Evolutionary conservation across 1,140 invertebrate species (phyloP), one percentile per base, ranked within the genome.

Genomic region (Octopus bimaculoides): DNA sequence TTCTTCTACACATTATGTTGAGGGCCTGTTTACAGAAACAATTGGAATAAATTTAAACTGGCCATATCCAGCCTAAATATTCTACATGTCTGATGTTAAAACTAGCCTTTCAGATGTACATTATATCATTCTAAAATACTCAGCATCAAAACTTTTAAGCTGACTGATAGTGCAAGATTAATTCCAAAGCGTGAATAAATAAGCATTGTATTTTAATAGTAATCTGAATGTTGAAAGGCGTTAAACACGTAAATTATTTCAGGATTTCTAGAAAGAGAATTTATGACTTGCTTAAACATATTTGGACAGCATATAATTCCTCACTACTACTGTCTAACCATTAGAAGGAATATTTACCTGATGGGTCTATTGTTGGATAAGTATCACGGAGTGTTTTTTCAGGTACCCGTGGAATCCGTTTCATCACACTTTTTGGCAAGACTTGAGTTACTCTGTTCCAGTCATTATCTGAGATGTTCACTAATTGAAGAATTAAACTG

Each of bases 391-490:
- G 52, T 17, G 78, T 52, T 75, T 41, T 74, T 75, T 80, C 80
- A 8, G 81, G 81, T 20, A 74, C 17, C 56, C 75, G 77, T 26
- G 81, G 73, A n/a, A 76, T 54, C 14, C 77, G 78, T 53, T 78
- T 54, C 12, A 85, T 79, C 52, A 85, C 80, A 75, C 78, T 81
- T 17, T 78, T 74, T 10, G 84, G 84, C 20, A 85, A 78, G 14
- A 85, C 79, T 78, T 85, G 84, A 5, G 84, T 83, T 20, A 85
- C 77, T 66, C 76, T 82, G 73, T 85, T 85, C 84, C 84, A 85
- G 41, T 85, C 84, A 77, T 85, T 85, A 74, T 85, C 84, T 75
- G 74, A 83, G 6, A 85, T 73, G 55, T 73, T 77, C 14, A 82
- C 55, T 4, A 80, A 77, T 14, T 83, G 81, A 7, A 85, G 74